Base-by-base conservation (phyloP, 2,797 vertebrate species). In the Mormyrus proboscirostris region DNA sequence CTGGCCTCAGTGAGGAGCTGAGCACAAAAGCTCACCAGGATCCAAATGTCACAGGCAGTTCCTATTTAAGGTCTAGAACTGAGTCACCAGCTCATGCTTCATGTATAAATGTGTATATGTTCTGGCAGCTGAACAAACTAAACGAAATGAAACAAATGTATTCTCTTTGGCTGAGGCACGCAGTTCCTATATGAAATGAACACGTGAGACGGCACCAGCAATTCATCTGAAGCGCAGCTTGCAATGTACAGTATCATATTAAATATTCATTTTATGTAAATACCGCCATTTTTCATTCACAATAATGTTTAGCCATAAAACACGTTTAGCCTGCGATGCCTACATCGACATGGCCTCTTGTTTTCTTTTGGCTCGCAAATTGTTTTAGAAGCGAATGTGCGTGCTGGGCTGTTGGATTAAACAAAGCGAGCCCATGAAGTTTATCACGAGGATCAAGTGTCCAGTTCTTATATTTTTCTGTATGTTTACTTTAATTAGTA, bases 221-320 rank as follows among this genome's bases (percentile, higher is more conserved):
- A 50, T 29, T 49, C 3, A 22, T 49, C 22, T 44, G 65, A 79
- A 79, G 12, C 47, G 38, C 73, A 76, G 33, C 38, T 41, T 16
- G 14, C 10, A 41, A 76, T 76, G 14, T 29, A 65, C 22, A 65
- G 19, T 44, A n/a, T 44, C 73, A 79, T 22, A 25, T 22, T 29
- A 51, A 29, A 76, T 76, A 51, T 76, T 22, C 62, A 79, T 76
- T 53, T 53, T 51, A 88, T 76, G 88, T 33, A 88, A 73, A 88
- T 85, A 47, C 55, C 22, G 12, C 14, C 8, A 89, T 86, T 49
- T 65, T 65, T 69, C 89, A 51, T 86, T 51, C n/a, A 16, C 50
- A 33, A 51, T 25, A 19, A 86, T 53, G 47, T n/a, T 51, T 79
- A 25, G 57, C 57, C 57, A 41, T 41, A 44, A 79, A 44, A 44